These are phyloP conservation scores for Lycaena phlaeas DNA, from an alignment of 2,888 invertebrate genomes.

Conservation along the genomic window DNA sequence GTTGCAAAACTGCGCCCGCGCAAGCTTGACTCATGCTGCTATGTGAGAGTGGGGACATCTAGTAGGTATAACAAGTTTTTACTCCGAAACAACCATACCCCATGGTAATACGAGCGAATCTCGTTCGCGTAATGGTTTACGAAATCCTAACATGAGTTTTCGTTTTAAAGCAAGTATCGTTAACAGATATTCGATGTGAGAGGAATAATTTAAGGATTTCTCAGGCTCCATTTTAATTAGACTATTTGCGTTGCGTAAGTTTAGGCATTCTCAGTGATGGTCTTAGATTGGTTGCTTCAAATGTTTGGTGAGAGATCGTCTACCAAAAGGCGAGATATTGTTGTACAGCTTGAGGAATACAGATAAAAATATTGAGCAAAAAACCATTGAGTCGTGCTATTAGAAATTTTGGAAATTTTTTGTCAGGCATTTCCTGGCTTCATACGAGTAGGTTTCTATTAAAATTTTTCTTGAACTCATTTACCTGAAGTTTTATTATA, in stretches of 20 bases:
- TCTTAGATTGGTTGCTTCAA: no score
- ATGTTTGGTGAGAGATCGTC: no score
- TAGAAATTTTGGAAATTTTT: no score
- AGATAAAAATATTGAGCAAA: no score
- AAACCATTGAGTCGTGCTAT: no score
- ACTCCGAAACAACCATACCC: conserved; percentile 11
- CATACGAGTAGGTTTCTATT: no score
- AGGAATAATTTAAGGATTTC: conserved; percentile 22
- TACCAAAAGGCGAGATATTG: no score
- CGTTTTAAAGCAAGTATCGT: conserved; percentile 23
- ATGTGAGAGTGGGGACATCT: conserved; percentile 24
- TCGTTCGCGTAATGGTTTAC: conserved; percentile 17
- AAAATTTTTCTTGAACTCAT: no score
- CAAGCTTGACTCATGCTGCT: conserved; percentile 47
- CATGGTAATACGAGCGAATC: conserved; percentile 9
- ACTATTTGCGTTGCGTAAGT: conserved; percentile 14
- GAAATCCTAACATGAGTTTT: conserved; percentile 25
- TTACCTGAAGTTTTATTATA: no score
- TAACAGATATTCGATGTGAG: conserved; percentile 21
- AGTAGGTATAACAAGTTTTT: conserved; percentile 13
- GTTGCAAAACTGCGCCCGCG: conserved; percentile 66
- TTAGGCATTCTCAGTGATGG: background rate
- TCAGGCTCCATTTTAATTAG: conserved; percentile 21
- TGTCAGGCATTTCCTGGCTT: no score
- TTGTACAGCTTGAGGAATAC: no score